Evolutionary conservation across 23 tunicate species (phyloP), one percentile per base, ranked within the genome.

Genomic region (Styela plicata): DNA sequence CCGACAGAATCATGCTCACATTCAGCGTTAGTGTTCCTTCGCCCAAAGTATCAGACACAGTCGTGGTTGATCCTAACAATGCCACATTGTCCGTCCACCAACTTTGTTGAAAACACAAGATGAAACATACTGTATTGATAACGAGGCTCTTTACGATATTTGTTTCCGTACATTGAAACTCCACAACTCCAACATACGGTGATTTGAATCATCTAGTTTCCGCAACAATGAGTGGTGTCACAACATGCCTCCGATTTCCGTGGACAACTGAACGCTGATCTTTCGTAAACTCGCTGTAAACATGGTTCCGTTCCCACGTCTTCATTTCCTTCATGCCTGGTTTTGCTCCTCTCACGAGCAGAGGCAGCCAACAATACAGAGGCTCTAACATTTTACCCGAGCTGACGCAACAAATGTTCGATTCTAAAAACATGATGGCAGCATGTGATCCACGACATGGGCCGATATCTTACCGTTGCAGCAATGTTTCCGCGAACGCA

Each of bases 51-150:
- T 90, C 96, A 0, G 96, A 90, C 87, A 90, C 96, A 10, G 96
- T 90, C 36, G 96, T n/a, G n/a, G 96, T 90, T 16, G 96, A 90
- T 67, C 96, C 96, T 2, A 86, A 90, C 96, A 90, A 90, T 36
- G 96, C 96, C 70, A 90, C 96, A 24, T 83, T 90, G 31, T 90
- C 96, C 36, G 96, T 90, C 61, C 96, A 90, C 74, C 96, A 90
- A 68, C 86, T n/a, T 90, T 25, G 99, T 94, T 63, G 99, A 94
- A 74, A 94, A 94, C 88, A 94, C 99, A n/a, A 64, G 99, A 94
- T 66, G 90, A 90, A 53, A 90, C 96, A 2, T 90, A 86, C 65
- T 90, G 96, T 83, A 90, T 90, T 64, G 96, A 90, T 57, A 90
- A 90, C 74, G 96, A 90, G 57, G 96, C 96, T 30, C 67, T 90